phyloP scores from a whole-genome alignment of 2,888 invertebrate species.

The Anthrax anthrax region DNA sequence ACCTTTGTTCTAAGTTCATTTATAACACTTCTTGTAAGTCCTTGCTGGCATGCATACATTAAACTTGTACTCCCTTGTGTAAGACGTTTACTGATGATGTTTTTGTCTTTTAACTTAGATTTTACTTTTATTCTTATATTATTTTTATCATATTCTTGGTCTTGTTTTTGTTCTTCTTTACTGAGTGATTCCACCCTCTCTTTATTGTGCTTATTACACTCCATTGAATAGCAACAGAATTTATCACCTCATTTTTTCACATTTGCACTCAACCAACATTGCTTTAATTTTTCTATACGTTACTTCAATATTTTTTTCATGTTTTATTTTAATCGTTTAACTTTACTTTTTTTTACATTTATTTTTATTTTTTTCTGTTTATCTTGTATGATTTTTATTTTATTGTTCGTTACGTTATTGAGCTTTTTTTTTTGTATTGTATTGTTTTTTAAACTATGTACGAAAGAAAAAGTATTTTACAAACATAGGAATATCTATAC shows the following conservation, averaged over 20 bases:
- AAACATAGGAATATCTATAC: neutral
- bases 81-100: conserved; percentile 24
- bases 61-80: conserved; percentile 65
- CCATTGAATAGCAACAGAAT: conserved; percentile 10
- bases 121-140: no score
- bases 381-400: neutral
- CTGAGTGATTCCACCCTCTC: conserved; percentile 6
- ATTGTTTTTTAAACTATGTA: no score
- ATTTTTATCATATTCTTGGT: no score
- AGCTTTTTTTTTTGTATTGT: neutral
- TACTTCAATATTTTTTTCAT: neutral
- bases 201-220: conserved; percentile 11
- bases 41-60: conserved; percentile 87
- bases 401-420: neutral
- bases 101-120: neutral
- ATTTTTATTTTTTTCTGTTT: neutral
- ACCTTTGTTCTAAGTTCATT: conserved; percentile 64
- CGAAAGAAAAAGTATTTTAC: no score
- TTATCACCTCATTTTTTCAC: conserved; percentile 10
- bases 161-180: conserved; percentile 5
- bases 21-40: conserved; percentile 60
- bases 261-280: conserved; percentile 7
- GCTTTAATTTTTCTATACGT: conserved; percentile 1
- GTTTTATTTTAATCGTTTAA: neutral
- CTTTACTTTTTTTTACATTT: neutral